Conservation (phyloP, 2,113 vertebrate genomes). For the Ellobius talpinus region DNA sequence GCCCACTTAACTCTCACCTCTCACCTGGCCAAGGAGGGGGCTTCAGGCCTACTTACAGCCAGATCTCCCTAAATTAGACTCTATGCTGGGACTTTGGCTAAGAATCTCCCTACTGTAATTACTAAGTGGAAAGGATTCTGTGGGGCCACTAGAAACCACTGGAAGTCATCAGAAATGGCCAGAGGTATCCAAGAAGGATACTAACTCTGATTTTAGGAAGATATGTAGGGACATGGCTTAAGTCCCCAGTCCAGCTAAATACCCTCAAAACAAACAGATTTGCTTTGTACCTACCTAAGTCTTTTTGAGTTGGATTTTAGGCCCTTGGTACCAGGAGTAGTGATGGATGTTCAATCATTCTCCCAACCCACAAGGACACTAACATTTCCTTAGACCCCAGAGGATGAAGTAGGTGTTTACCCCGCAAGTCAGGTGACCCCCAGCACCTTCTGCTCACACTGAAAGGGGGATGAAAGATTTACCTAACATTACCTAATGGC, state of each 20-base stretch:
- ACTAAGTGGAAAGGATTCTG: not conserved
- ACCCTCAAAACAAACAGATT: no score
- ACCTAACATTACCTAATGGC: not conserved
- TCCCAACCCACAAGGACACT: not conserved
- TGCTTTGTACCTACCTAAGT: not conserved
- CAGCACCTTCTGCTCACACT: not conserved
- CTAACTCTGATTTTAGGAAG: not conserved
- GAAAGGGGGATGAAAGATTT: not conserved
- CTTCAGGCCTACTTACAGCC: fast-evolving
- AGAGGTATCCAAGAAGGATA: not conserved
- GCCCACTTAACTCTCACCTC: not conserved
- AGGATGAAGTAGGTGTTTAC: not conserved
- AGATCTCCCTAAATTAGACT: not conserved
- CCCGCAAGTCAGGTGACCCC: not conserved
- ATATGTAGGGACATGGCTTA: fast-evolving
- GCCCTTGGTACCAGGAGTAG: not conserved
- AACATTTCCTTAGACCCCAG: not conserved
- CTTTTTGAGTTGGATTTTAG: not conserved
- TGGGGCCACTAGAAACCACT: not conserved
- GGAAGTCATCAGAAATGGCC: not conserved
- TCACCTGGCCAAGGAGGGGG: not conserved
- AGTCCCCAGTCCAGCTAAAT: not conserved
- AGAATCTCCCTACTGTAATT: not conserved
- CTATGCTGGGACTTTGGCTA: not conserved
- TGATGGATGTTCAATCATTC: not conserved